phyloP scores from a whole-genome alignment of 2,888 invertebrate species.

The Lomographa bimaculata region DNA sequence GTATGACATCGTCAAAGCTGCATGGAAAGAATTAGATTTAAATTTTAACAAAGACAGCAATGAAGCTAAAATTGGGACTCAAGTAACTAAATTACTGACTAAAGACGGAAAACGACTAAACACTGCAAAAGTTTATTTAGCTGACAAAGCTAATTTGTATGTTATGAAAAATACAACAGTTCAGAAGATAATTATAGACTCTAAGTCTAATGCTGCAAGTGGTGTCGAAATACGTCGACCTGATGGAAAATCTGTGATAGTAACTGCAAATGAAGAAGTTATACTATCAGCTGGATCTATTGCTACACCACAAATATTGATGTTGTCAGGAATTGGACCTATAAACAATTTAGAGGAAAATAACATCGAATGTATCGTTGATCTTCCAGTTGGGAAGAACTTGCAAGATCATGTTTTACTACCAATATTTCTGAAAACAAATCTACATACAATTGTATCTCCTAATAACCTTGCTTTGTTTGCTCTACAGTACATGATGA shows the following conservation, averaged over 20 bases:
- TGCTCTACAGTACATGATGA: slow-evolving; percentile 71
- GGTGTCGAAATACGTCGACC: slow-evolving; percentile 63
- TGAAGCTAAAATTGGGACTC: slow-evolving; percentile 67
- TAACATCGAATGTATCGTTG: slow-evolving; percentile 55
- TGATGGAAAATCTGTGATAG: slow-evolving; percentile 49
- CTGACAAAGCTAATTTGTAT: slow-evolving; percentile 48
- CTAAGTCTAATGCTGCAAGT: slow-evolving; percentile 52
- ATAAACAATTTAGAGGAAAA: slow-evolving; percentile 51
- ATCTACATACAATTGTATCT: slow-evolving; percentile 45
- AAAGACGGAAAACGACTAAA: slow-evolving; percentile 50
- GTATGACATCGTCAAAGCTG: slow-evolving; percentile 40
- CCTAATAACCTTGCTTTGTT: slow-evolving; percentile 23
- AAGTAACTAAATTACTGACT: slow-evolving; percentile 68
- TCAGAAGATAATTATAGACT: slow-evolving; percentile 75
- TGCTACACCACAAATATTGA: slow-evolving; percentile 75
- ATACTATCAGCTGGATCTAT: slow-evolving; percentile 76
- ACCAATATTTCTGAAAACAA: slow-evolving; percentile 47
- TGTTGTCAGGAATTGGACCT: slow-evolving; percentile 80
- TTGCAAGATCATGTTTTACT: slow-evolving; percentile 76
- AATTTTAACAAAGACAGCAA: slow-evolving; percentile 33
- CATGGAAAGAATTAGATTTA: slow-evolving; percentile 68
- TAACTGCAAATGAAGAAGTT: slow-evolving; percentile 67
- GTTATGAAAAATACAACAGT: slow-evolving; percentile 77
- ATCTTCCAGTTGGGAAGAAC: slow-evolving; percentile 74
- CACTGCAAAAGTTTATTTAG: slow-evolving; percentile 57